Evolutionary conservation across 2,113 vertebrate genomes (phyloP).

Genomic region (Pardalotus punctatus): DNA sequence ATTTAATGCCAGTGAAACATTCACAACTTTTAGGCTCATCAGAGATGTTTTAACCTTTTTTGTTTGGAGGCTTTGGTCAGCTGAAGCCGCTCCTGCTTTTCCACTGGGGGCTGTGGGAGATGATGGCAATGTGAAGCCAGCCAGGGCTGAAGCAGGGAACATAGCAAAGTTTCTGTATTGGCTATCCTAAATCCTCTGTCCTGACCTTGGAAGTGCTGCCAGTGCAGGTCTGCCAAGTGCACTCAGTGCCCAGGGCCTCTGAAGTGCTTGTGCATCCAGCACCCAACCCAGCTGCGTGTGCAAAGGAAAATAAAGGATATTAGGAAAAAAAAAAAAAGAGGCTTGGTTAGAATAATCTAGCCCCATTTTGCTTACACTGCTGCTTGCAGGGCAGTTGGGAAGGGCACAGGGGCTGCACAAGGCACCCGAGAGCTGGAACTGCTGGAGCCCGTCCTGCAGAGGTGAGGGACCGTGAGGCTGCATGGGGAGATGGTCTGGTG

Average conservation of each 20-base stretch:
- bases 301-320: background rate
- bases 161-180: background rate
- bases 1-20: background rate
- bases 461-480: background rate
- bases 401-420: background rate
- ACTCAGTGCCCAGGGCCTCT: background rate
- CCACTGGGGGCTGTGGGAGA: background rate
- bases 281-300: background rate
- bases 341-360: background rate
- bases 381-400: background rate
- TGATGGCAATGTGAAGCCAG: background rate
- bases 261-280: background rate
- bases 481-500: background rate
- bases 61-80: rapidly evolving
- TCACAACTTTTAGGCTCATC: background rate
- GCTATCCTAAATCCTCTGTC: background rate
- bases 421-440: background rate
- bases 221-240: background rate
- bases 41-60: background rate
- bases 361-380: background rate
- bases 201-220: background rate
- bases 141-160: background rate
- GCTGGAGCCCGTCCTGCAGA: background rate
- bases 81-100: background rate
- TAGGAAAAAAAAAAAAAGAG: background rate